Conservation (phyloP, 2,797 vertebrate genomes). For the Heliangelus exortis region DNA sequence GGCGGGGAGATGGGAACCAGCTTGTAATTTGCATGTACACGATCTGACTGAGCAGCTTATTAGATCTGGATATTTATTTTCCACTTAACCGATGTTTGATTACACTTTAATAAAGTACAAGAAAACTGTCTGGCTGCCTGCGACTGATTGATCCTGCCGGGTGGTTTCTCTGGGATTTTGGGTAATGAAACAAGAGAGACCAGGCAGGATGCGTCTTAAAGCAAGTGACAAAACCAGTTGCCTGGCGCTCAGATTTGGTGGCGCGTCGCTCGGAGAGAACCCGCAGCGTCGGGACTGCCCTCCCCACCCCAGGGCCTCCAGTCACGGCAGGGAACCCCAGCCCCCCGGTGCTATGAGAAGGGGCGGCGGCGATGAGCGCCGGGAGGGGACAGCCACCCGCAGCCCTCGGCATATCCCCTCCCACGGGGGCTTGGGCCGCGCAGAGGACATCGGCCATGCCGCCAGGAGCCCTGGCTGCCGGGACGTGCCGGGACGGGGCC, state of each 20-base stretch:
- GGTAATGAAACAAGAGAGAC: slow-evolving; percentile 87
- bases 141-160: slow-evolving; percentile 88
- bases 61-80: slow-evolving; percentile 99
- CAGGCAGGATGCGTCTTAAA: slow-evolving; percentile 79
- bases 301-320: background rate
- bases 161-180: slow-evolving; percentile 88
- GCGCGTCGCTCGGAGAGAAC: background rate
- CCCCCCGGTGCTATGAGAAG: background rate
- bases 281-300: background rate
- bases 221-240: slow-evolving; percentile 80
- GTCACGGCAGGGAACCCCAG: background rate
- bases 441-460: background rate
- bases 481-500: fast-evolving
- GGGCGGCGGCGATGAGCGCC: background rate
- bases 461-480: background rate
- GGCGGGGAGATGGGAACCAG: slow-evolving; percentile 92
- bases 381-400: background rate
- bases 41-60: slow-evolving; percentile 98
- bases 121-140: slow-evolving; percentile 87
- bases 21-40: slow-evolving; percentile 99
- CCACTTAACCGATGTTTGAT: slow-evolving; percentile 98
- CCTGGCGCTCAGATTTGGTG: slow-evolving; percentile 52
- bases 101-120: slow-evolving; percentile 95
- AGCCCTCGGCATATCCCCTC: background rate
- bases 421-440: no score